These are phyloP conservation scores for Spheniscus humboldti DNA, from an alignment of 2,797 vertebrate species.

Conservation along the genomic window DNA sequence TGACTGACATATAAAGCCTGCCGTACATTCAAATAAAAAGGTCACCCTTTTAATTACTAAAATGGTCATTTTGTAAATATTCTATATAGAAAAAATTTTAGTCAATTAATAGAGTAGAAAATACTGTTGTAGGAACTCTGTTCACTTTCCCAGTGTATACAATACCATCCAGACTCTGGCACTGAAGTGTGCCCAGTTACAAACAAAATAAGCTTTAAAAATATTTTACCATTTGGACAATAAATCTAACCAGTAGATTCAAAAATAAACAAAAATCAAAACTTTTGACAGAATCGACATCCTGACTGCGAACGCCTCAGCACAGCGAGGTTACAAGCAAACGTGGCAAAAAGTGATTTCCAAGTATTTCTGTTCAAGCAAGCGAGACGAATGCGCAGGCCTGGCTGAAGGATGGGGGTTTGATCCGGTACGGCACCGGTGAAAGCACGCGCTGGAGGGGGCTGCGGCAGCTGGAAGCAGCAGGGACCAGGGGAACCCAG, in stretches of 20 bases:
- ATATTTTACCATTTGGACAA: background rate
- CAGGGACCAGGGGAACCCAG: background rate
- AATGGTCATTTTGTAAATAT: slow-evolving; percentile 59
- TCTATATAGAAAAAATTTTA: slow-evolving; percentile 61
- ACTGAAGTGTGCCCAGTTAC: background rate
- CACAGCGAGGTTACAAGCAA: background rate
- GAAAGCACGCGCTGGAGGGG: background rate
- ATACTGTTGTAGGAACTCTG: slow-evolving; percentile 10
- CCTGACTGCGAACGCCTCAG: background rate
- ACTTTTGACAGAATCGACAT: background rate
- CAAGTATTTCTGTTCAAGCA: background rate
- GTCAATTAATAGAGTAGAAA: slow-evolving; percentile 49
- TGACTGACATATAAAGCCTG: slow-evolving; percentile 42
- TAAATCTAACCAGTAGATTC: slow-evolving; percentile 74
- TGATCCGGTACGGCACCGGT: too few species aligned
- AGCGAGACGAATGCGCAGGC: fast-evolving
- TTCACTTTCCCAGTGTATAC: background rate
- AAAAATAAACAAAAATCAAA: background rate
- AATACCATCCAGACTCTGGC: background rate
- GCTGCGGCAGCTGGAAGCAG: background rate
- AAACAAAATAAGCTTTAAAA: slow-evolving; percentile 58
- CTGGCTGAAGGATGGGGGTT: background rate
- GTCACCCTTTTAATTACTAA: slow-evolving; percentile 39
- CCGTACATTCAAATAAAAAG: slow-evolving; percentile 1
- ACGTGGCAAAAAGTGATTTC: fast-evolving